phyloP scores from a whole-genome alignment of 2,888 invertebrate species.

The Pilophorus perplexus region DNA sequence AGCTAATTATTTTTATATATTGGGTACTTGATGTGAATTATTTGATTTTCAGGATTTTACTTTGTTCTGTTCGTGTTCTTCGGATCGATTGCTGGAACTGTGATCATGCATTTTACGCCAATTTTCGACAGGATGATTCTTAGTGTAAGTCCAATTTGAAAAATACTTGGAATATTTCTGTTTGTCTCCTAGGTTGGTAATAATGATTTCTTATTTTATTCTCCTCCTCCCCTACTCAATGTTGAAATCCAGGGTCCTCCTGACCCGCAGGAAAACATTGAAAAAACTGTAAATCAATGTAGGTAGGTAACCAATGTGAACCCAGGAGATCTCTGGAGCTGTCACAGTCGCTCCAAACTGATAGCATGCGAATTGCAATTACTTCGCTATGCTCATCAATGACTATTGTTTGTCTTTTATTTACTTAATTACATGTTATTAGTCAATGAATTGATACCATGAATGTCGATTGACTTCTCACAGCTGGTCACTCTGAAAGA shows the following conservation, averaged over 20 bases:
- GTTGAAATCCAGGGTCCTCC: too few species aligned
- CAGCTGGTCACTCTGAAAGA: conserved; percentile 43
- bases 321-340: too few species aligned
- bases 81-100: neutral
- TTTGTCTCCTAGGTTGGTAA: too few species aligned
- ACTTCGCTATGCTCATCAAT: too few species aligned
- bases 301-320: too few species aligned
- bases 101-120: neutral
- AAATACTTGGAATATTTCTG: neutral
- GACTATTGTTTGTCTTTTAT: neutral
- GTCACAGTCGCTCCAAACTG: too few species aligned
- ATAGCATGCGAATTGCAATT: too few species aligned
- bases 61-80: neutral
- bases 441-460: too few species aligned
- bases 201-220: neutral
- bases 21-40: neutral
- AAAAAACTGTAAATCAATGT: too few species aligned
- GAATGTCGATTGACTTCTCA: too few species aligned
- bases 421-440: too few species aligned
- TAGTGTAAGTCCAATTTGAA: neutral
- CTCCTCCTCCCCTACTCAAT: neutral
- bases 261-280: neutral
- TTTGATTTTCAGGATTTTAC: neutral
- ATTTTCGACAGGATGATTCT: neutral
- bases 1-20: neutral